Evolutionary conservation across 1,140 invertebrate genomes (phyloP).

Genomic region (Neodiprion pinetum): DNA sequence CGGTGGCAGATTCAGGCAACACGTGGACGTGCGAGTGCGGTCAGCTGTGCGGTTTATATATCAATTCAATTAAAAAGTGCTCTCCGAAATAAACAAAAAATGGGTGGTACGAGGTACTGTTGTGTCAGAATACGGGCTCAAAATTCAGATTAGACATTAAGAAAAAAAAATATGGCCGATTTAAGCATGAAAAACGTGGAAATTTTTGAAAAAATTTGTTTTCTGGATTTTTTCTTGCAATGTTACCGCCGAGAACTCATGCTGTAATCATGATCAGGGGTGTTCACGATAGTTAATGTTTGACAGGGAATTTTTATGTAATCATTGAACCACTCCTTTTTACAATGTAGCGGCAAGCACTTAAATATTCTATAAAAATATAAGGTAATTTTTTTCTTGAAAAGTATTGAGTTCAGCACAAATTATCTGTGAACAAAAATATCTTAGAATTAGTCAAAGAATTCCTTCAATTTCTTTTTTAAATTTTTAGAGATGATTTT

Average conservation of each 20-base stretch:
- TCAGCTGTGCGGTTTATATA: too few relatives aligned
- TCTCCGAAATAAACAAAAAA: too few relatives aligned
- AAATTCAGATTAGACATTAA: too few relatives aligned
- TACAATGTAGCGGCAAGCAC: not conserved
- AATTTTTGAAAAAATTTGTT: not conserved
- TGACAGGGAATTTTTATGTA: not conserved
- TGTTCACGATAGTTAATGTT: not conserved
- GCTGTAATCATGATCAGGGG: not conserved
- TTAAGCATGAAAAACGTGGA: not conserved
- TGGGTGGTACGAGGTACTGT: too few relatives aligned
- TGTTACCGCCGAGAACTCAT: conserved; percentile 8
- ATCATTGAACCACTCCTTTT: conserved; percentile 1
- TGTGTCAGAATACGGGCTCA: too few relatives aligned
- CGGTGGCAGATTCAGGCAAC: too few relatives aligned
- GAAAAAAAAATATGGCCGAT: too few relatives aligned
- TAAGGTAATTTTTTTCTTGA: not conserved
- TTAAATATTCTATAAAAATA: not conserved
- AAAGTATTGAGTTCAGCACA: conserved; percentile 12
- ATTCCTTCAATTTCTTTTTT: conserved; percentile 13
- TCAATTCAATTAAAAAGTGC: too few relatives aligned
- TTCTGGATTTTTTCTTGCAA: not conserved
- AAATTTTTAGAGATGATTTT: not conserved
- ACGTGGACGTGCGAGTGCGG: too few relatives aligned
- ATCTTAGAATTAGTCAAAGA: conserved; percentile 15
- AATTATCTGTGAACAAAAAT: conserved; percentile 13